A percentile compares a stretch with the other conserved stretches of the same genome.
These are phyloP conservation scores for Stictocephala bisonia DNA, from an alignment of 2,888 invertebrate genomes.

Conservation along the genomic window DNA sequence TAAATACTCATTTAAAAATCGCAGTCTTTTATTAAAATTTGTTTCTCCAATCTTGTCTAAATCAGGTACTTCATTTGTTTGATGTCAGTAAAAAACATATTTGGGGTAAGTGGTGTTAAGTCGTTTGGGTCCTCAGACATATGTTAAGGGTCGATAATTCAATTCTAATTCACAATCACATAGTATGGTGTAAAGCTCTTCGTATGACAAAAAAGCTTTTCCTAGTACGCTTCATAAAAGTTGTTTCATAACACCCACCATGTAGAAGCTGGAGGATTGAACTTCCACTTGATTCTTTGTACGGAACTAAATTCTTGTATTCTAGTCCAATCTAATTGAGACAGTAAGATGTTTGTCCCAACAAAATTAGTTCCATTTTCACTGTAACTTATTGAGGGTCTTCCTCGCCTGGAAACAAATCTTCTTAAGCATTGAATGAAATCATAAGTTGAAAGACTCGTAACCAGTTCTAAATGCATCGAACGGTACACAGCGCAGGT, in stretches of 20 bases:
- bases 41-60: constrained; percentile 25
- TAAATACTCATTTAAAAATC: too few relatives aligned
- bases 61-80: too few relatives aligned
- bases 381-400: constrained; percentile 60
- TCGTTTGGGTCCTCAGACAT: constrained; percentile 47
- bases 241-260: constrained; percentile 62
- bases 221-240: constrained; percentile 42
- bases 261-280: constrained; percentile 63
- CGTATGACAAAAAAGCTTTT: constrained; percentile 34
- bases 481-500: too few relatives aligned
- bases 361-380: constrained; percentile 64
- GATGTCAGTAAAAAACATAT: constrained; percentile 60
- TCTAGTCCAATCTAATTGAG: constrained; percentile 67
- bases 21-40: too few relatives aligned
- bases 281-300: constrained; percentile 59
- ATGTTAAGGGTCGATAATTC: constrained; percentile 4
- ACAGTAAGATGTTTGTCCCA: constrained; percentile 63
- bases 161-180: constrained; percentile 41
- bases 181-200: constrained; percentile 46
- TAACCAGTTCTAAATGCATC: too few relatives aligned
- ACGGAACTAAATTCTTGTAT: constrained; percentile 52
- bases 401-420: constrained; percentile 61
- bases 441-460: too few relatives aligned
- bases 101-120: constrained; percentile 56
- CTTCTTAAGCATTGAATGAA: constrained; percentile 61